phyloP scores from a whole-genome alignment of 2,797 vertebrate genomes.

The Dipus sagitta region DNA sequence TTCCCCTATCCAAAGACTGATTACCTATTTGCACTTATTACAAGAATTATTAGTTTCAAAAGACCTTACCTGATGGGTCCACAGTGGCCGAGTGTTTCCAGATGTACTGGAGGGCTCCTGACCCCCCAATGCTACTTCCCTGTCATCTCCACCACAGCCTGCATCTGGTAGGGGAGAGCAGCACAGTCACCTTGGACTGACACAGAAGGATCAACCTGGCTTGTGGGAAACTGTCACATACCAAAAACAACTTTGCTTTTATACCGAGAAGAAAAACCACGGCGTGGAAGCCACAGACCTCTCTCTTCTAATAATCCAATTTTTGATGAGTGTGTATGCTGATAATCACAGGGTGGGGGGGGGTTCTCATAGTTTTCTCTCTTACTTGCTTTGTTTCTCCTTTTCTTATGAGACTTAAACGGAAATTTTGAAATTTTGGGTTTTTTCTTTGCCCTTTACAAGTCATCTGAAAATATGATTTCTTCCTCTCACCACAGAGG shows the following conservation, averaged over 20 bases:
- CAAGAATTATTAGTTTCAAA: conserved; percentile 52
- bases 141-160: neutral
- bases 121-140: conserved; percentile 46
- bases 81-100: neutral
- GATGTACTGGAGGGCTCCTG: neutral
- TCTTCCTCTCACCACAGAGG: conserved; percentile 83
- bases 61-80: conserved; percentile 73
- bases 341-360: conserved; percentile 77
- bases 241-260: conserved; percentile 86
- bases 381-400: conserved; percentile 72
- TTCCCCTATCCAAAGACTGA: conserved; percentile 52
- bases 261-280: conserved; percentile 86
- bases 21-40: conserved; percentile 40
- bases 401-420: conserved; percentile 84
- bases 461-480: conserved; percentile 84
- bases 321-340: conserved; percentile 76
- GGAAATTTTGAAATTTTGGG: conserved; percentile 85
- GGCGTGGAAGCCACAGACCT: conserved; percentile 82
- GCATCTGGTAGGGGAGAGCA: conserved; percentile 44
- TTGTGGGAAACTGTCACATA: conserved; percentile 84
- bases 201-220: conserved; percentile 81
- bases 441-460: conserved; percentile 85
- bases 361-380: conserved; percentile 70
- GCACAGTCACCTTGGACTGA: conserved; percentile 81
- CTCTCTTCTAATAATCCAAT: conserved; percentile 84